Percentiles rank a stretch among this genome's conserved stretches.
Conservation (phyloP, 2,113 vertebrate genomes). For the Glaucomys volans region DNA sequence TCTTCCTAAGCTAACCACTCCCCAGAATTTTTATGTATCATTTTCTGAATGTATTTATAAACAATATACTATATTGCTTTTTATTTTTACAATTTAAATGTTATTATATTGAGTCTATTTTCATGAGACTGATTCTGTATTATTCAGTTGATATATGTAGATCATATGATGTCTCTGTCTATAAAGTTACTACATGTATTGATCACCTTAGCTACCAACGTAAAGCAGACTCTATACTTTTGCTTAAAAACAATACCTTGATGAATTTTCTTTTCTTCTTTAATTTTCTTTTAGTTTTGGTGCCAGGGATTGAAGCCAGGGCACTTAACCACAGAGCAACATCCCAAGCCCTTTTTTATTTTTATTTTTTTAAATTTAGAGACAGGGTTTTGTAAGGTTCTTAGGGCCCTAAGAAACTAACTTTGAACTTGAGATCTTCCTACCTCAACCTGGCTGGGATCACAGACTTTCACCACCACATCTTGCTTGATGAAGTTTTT, state of each 20-base stretch:
- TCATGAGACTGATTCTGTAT: neutral
- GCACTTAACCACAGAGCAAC: too few relatives aligned
- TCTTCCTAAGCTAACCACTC: neutral
- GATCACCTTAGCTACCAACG: neutral
- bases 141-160: neutral
- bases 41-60: neutral
- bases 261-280: too few relatives aligned
- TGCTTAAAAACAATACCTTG: neutral
- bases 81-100: neutral
- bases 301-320: too few relatives aligned
- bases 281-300: too few relatives aligned
- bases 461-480: too few relatives aligned
- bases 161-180: neutral
- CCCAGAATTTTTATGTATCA: neutral
- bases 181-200: neutral
- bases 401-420: too few relatives aligned
- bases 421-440: too few relatives aligned
- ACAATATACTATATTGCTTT: neutral
- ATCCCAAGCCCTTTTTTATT: too few relatives aligned
- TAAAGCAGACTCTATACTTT: neutral
- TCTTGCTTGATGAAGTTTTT: neutral
- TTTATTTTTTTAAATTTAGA: too few relatives aligned
- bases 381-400: too few relatives aligned
- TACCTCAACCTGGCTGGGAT: too few relatives aligned
- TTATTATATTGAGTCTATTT: neutral